Base-by-base conservation (phyloP, 2,797 vertebrate species). In the Myripristis murdjan region DNA sequence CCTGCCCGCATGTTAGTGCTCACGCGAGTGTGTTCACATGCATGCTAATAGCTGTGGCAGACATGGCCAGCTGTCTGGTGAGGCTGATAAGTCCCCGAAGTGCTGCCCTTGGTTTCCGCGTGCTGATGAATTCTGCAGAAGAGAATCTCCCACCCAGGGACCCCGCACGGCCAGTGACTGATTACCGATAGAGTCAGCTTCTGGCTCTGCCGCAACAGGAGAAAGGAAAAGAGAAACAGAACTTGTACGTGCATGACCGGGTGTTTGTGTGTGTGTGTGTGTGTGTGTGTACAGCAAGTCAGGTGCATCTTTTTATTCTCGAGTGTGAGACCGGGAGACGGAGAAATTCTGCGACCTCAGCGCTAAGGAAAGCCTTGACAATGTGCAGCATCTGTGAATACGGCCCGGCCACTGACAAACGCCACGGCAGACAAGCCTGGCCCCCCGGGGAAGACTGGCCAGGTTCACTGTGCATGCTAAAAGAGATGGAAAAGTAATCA, bases 111-210 rank as follows among this genome's bases (percentile, higher is more conserved):
- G 82, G 70, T 75, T 88, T n/a, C 69, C 67, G 64, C 31, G 86
- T 72, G 71, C 77, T 88, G 85, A 89, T 89, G 86, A 86, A 86
- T 86, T 87, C 77, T 80, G 77, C 87, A 90, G 85, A 75, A 83
- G 70, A 81, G 73, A 59, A 55, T 66, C 75, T 87, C 75, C 83
- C 72, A 78, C 83, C 60, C 14, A 18, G 65, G 46, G 70, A 84
- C 20, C 75, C 74, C 60, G 75, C 74, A 31, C 20, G 58, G 70
- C 70, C 71, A 66, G 15, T 62, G 78, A 83, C 79, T 74, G 81
- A 90, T 89, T 75, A 82, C 77, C 44, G 79, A 89, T 79, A 71
- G 73, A 77, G 66, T 58, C 61, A 61, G 74, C 72, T 72, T 72
- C 54, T 73, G 82, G 74, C 80, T 76, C 46, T 4, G 46, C 64